Conservation (phyloP, 2,797 vertebrate genomes). For the Bucorvus abyssinicus region DNA sequence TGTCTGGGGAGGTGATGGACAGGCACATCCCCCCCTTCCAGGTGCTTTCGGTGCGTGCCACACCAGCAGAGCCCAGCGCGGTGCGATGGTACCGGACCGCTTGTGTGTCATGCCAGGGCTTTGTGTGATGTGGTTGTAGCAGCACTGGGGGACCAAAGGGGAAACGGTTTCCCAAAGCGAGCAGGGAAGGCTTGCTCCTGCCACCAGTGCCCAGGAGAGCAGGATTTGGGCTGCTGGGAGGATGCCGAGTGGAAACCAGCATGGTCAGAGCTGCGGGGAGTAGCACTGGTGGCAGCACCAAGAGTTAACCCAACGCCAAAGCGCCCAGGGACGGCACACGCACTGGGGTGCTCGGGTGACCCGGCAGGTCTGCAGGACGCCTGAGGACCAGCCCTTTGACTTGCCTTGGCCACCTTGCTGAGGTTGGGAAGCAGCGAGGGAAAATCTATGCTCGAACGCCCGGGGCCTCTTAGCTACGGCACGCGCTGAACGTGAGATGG, state of each 20-base stretch:
- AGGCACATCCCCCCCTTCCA: rapidly evolving
- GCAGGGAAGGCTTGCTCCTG: background rate
- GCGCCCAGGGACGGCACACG: rapidly evolving
- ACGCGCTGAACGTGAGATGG: background rate
- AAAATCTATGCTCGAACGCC: background rate
- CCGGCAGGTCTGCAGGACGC: background rate
- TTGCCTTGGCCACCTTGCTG: background rate
- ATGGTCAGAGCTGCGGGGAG: background rate
- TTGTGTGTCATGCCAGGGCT: background rate
- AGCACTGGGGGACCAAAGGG: background rate
- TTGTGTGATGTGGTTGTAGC: background rate
- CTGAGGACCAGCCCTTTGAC: background rate
- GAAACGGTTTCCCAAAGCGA: rapidly evolving
- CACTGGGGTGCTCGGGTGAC: background rate
- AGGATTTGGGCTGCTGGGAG: background rate
- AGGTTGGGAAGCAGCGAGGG: background rate
- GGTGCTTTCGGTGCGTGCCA: background rate
- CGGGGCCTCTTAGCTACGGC: background rate
- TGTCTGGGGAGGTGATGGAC: background rate
- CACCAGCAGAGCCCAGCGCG: background rate
- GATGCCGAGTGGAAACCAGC: background rate
- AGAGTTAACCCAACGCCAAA: background rate
- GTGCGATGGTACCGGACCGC: rapidly evolving
- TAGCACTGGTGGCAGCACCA: background rate
- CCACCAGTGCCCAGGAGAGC: background rate